Base-by-base conservation (phyloP, 2,797 vertebrate species). In the Lutjanus argentimaculatus region DNA sequence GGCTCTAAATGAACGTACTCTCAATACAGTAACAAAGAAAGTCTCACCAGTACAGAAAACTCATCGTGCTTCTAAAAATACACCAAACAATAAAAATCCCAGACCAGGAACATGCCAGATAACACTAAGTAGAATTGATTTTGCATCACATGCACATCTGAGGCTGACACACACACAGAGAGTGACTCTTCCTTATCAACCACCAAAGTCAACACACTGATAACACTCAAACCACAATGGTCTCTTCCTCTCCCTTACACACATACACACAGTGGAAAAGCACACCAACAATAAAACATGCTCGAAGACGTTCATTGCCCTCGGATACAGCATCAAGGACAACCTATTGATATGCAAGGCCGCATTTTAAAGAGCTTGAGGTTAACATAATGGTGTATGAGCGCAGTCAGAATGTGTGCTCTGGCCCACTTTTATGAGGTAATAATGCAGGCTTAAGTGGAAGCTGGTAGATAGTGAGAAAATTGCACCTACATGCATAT, bases 371-470 rank as follows among this genome's bases (percentile, higher is more conserved):
- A 75, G 66, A 72, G 82, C 87, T 65, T 53, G 66, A 83, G 62
- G 88, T 86, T 89, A 82, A 92, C 80, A 83, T 21, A 82, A 70
- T 45, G 73, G 48, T 75, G 74, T 65, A 71, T 85, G 80, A 84
- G 67, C 14, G 12, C 65, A 30, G 70, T 22, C 2, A 16, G 68
- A 67, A 45, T 85, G 89, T 82, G 53, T 80, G 67, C 78, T 77
- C 48, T 67, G 22, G 25, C 51, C 72, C 49, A 68, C 55, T 77
- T 91, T 91, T 92, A 91, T 40, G 48, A 85, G 81, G 64, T 86
- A 78, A 87, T 89, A 88, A 85, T 82, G 66, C 64, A 45, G 64
- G 30, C 59, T 52, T 55, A 75, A 85, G 67, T 81, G 65, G 84
- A 82, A 66, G 63, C 70, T 58, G 19, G 69, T 22, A 14, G 19